These are phyloP conservation scores for Dryobates pubescens DNA, from an alignment of 2,797 vertebrate genomes.

Conservation along the genomic window DNA sequence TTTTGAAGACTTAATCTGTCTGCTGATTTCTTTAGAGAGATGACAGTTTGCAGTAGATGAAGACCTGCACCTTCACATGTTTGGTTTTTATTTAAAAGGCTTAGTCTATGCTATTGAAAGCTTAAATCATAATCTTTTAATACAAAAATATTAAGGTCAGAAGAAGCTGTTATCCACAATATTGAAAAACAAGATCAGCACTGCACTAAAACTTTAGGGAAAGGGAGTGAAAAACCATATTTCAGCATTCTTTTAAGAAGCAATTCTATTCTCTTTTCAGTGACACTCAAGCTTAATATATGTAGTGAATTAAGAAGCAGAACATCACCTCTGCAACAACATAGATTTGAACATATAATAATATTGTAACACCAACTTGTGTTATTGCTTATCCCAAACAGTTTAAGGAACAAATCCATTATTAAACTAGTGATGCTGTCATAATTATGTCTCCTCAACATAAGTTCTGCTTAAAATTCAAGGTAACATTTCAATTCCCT, in stretches of 20 bases:
- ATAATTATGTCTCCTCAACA: neutral
- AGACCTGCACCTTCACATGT: neutral
- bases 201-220: neutral
- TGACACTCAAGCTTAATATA: neutral
- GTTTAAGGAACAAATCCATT: constrained; percentile 8
- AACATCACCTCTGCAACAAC: neutral
- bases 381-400: neutral
- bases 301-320: neutral
- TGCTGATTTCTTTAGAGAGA: neutral
- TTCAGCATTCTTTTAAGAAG: neutral
- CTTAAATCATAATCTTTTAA: neutral
- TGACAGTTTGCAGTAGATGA: neutral
- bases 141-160: neutral
- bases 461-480: constrained; percentile 27
- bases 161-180: neutral
- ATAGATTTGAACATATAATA: neutral
- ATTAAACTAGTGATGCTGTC: neutral
- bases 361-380: neutral
- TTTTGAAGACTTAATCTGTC: neutral
- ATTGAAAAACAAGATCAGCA: neutral
- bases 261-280: neutral
- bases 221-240: neutral
- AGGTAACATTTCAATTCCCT: constrained; percentile 32
- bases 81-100: neutral
- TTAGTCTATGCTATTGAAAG: neutral